phyloP scores from a whole-genome alignment of 2,888 invertebrate genomes.

The Hirtodrosophila confusa region DNA sequence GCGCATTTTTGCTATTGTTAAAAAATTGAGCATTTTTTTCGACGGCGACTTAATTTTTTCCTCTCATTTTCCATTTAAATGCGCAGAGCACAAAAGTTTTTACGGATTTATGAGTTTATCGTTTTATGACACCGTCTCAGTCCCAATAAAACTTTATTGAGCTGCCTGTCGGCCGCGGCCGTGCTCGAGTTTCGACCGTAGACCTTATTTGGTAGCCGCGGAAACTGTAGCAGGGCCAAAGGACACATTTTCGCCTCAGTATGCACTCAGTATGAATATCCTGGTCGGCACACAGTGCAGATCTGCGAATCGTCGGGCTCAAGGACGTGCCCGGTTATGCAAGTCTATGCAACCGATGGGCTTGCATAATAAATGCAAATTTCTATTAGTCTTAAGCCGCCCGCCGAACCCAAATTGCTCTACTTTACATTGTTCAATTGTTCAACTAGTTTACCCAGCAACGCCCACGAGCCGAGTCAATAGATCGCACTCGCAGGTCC shows the following conservation, averaged over 20 bases:
- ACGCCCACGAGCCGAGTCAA: conserved; percentile 67
- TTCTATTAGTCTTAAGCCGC: conserved; percentile 52
- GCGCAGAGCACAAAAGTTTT: conserved; percentile 56
- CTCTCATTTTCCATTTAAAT: conserved; percentile 72
- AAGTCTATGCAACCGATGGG: conserved; percentile 72
- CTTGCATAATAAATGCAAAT: conserved; percentile 73
- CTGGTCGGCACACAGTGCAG: conserved; percentile 2
- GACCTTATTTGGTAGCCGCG: conserved; percentile 74
- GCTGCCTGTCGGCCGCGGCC: conserved; percentile 36
- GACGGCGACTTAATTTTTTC: conserved; percentile 68
- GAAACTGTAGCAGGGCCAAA: conserved; percentile 63
- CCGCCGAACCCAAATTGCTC: conserved; percentile 64
- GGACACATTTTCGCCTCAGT: conserved; percentile 14
- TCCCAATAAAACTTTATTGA: conserved; percentile 72
- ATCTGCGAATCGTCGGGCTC: conserved; percentile 25
- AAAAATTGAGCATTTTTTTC: conserved; percentile 76
- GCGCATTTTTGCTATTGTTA: conserved; percentile 71
- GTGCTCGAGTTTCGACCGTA: conserved; percentile 71
- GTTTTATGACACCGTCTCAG: conserved; percentile 62
- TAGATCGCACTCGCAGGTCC: conserved; percentile 44
- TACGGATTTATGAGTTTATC: conserved; percentile 76
- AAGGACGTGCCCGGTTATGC: conserved; percentile 69
- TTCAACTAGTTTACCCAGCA: conserved; percentile 51
- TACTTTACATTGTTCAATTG: conserved; percentile 68
- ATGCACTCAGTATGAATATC: conserved; percentile 2